Evolutionary conservation across 2,797 vertebrate species (phyloP).

Genomic region (Etheostoma perlongum): DNA sequence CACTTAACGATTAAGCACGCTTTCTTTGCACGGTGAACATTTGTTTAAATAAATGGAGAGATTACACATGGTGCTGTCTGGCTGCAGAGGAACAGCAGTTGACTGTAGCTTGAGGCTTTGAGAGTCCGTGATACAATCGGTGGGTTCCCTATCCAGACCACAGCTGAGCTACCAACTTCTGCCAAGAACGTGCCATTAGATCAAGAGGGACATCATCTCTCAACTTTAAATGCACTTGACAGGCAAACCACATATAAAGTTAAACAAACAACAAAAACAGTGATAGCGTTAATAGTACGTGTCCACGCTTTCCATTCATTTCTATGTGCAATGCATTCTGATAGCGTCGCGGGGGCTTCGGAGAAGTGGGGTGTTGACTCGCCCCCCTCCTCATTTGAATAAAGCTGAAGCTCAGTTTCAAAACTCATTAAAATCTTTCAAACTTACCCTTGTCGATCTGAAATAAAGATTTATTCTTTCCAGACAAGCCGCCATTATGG

Average conservation of each 20-base stretch:
- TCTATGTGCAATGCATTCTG: too few species aligned
- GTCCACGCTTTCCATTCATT: too few species aligned
- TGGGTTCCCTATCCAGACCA: slow-evolving; percentile 70
- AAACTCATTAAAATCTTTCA: too few species aligned
- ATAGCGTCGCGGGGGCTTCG: too few species aligned
- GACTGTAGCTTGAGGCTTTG: slow-evolving; percentile 59
- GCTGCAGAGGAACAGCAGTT: slow-evolving; percentile 44
- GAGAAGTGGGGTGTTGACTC: too few species aligned
- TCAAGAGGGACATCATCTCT: slow-evolving; percentile 69
- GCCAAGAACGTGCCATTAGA: slow-evolving; percentile 72
- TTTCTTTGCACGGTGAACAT: slow-evolving; percentile 47
- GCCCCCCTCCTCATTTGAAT: too few species aligned
- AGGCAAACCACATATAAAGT: slow-evolving; percentile 59
- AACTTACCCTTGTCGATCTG: too few species aligned
- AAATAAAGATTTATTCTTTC: too few species aligned
- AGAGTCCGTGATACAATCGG: slow-evolving; percentile 71
- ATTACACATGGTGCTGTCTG: slow-evolving; percentile 61
- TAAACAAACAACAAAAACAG: slow-evolving; percentile 34
- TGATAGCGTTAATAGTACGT: too few species aligned
- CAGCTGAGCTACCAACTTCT: slow-evolving; percentile 65
- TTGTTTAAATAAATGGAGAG: slow-evolving; percentile 56
- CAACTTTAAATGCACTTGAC: slow-evolving; percentile 74
- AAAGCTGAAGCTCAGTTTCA: too few species aligned
- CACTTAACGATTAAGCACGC: slow-evolving; percentile 40
- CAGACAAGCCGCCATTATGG: too few species aligned